Evolutionary conservation across 2,888 invertebrate species (phyloP).

Genomic region (Cryptocephalus moraei): DNA sequence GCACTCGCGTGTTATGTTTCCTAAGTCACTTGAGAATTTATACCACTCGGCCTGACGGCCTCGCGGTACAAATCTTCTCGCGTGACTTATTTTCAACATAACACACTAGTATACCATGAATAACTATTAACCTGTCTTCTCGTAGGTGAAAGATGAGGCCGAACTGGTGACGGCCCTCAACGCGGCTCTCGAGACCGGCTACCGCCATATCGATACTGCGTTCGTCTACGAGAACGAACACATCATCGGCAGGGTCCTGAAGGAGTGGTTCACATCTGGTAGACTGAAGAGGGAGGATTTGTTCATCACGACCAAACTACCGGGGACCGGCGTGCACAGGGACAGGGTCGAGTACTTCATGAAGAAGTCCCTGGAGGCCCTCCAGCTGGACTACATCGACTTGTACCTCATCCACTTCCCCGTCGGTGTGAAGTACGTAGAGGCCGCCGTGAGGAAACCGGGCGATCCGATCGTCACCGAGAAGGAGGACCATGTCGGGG

Average conservation of each 20-base stretch:
- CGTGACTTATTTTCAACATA: too few relatives aligned
- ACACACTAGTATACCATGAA: too few relatives aligned
- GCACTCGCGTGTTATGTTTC: too few relatives aligned
- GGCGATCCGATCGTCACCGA: constrained; percentile 4
- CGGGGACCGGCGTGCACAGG: constrained; percentile 48
- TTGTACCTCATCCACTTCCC: constrained; percentile 24
- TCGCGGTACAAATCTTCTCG: too few relatives aligned
- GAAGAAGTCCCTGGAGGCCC: constrained; percentile 18
- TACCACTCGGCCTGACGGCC: too few relatives aligned
- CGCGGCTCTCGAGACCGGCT: constrained; percentile 60
- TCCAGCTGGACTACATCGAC: constrained; percentile 22
- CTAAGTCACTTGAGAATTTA: too few relatives aligned
- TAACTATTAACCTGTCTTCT: constrained; percentile 4
- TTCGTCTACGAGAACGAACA: constrained; percentile 65
- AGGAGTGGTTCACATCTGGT: constrained; percentile 57
- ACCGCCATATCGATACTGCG: constrained; percentile 74
- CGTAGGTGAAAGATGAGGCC: constrained; percentile 48
- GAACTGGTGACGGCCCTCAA: constrained; percentile 58
- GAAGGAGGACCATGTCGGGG: constrained; percentile 5
- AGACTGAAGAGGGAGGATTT: constrained; percentile 62
- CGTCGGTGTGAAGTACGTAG: constrained; percentile 12
- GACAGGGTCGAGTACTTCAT: constrained; percentile 29
- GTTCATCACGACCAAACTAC: constrained; percentile 72
- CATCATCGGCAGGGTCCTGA: constrained; percentile 59
- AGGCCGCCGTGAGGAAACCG: constrained; percentile 1